Evolutionary conservation across 2,888 invertebrate genomes (phyloP).

Genomic region (Nyleta sp.): DNA sequence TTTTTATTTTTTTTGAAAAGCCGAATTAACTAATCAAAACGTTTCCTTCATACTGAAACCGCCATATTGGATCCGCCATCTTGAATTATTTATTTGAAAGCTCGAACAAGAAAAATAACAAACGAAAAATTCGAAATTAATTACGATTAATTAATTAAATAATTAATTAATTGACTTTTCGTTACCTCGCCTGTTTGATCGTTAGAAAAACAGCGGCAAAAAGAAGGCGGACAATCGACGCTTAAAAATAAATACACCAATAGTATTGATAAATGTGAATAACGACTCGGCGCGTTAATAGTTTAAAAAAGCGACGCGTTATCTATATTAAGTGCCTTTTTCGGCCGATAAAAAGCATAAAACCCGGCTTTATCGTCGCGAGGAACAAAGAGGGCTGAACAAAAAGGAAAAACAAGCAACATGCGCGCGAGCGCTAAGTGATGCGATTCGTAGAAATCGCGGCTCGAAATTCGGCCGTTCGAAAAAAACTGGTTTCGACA

Average conservation of each 20-base stretch:
- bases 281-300: neutral
- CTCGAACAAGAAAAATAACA: too few species aligned
- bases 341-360: constrained; percentile 6
- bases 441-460: constrained; percentile 13
- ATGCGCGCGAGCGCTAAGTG: too few species aligned
- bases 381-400: constrained; percentile 2
- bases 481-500: constrained; percentile 27
- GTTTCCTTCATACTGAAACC: too few species aligned
- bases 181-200: neutral
- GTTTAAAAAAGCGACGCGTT: constrained; percentile 7
- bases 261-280: constrained; percentile 13
- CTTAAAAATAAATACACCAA: constrained; percentile 1
- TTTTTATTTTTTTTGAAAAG: too few species aligned
- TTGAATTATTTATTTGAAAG: too few species aligned
- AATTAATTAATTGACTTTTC: neutral
- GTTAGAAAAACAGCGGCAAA: neutral
- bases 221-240: neutral
- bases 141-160: too few species aligned
- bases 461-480: constrained; percentile 6
- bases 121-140: too few species aligned
- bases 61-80: too few species aligned
- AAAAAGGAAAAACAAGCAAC: constrained; percentile 7
- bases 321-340: constrained; percentile 27
- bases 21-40: too few species aligned
- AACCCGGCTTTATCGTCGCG: neutral